Conservation (phyloP, 2,113 vertebrate genomes). For the Vanacampus margaritifer region DNA sequence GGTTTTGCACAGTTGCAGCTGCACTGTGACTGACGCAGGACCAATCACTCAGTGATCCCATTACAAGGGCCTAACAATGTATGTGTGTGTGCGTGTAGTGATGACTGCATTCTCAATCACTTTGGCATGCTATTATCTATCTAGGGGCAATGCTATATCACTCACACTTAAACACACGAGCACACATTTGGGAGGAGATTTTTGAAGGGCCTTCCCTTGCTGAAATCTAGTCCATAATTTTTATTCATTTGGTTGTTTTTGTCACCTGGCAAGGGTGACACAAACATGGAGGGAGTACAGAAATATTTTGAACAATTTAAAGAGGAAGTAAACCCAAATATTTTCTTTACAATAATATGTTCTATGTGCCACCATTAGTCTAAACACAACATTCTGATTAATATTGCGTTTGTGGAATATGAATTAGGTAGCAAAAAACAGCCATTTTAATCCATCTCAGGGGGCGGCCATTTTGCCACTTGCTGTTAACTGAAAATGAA, state of each 20-base stretch:
- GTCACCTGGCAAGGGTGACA: no score
- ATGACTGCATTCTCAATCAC: slow-evolving; percentile 54
- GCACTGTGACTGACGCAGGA: slow-evolving; percentile 46
- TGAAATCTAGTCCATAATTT: not conserved
- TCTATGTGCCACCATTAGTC: no score
- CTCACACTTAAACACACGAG: slow-evolving; percentile 30
- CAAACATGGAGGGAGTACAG: not conserved
- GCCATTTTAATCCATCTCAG: no score
- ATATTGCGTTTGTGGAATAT: no score
- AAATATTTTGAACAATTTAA: not conserved
- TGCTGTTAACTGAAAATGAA: no score
- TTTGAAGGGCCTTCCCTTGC: slow-evolving; percentile 15
- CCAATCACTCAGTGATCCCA: slow-evolving; percentile 57
- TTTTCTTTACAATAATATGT: no score
- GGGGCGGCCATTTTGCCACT: no score
- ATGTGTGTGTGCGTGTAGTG: slow-evolving; percentile 27
- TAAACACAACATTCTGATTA: no score
- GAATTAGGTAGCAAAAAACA: no score
- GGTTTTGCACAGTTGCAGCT: slow-evolving; percentile 38
- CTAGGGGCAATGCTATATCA: slow-evolving; percentile 42
- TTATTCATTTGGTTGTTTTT: not conserved
- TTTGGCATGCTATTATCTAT: slow-evolving; percentile 77
- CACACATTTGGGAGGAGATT: slow-evolving; percentile 16
- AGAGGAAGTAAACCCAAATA: no score
- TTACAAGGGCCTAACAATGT: slow-evolving; percentile 64